These are phyloP conservation scores for Basileuterus tristriatus DNA, from an alignment of 2,797 vertebrate genomes.

Conservation along the genomic window DNA sequence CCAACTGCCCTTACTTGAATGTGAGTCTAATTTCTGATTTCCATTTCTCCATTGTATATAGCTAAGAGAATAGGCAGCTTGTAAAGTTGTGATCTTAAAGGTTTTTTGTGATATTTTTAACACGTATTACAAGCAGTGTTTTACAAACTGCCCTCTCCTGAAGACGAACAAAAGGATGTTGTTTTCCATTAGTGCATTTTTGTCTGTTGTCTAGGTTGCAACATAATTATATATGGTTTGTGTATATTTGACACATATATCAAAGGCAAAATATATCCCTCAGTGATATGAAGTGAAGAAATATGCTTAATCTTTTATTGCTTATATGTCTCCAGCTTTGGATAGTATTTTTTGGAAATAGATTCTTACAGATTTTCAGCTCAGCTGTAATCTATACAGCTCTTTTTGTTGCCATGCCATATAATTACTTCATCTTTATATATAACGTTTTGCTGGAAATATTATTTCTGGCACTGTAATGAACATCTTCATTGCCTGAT, in stretches of 20 bases:
- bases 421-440: slow-evolving; percentile 58
- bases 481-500: slow-evolving; percentile 47
- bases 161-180: not conserved
- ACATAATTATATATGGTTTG: not conserved
- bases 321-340: not conserved
- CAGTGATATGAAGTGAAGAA: not conserved
- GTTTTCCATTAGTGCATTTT: not conserved
- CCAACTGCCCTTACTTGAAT: not conserved
- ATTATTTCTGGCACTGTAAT: slow-evolving; percentile 62
- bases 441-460: slow-evolving; percentile 54
- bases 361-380: slow-evolving; percentile 5
- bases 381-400: slow-evolving; percentile 17
- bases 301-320: not conserved
- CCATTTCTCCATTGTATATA: not conserved
- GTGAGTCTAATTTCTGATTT: not conserved
- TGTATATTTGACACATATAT: not conserved
- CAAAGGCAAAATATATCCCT: not conserved
- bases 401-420: slow-evolving; percentile 39
- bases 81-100: not conserved
- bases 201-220: not conserved
- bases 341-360: slow-evolving; percentile 18
- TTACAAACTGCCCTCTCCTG: not conserved
- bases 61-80: not conserved
- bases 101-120: not conserved
- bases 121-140: not conserved